A percentile compares a stretch with the other conserved stretches of the same genome.
Evolutionary conservation across 2,888 invertebrate species (phyloP).

Genomic region (Drosophila emarginata): DNA sequence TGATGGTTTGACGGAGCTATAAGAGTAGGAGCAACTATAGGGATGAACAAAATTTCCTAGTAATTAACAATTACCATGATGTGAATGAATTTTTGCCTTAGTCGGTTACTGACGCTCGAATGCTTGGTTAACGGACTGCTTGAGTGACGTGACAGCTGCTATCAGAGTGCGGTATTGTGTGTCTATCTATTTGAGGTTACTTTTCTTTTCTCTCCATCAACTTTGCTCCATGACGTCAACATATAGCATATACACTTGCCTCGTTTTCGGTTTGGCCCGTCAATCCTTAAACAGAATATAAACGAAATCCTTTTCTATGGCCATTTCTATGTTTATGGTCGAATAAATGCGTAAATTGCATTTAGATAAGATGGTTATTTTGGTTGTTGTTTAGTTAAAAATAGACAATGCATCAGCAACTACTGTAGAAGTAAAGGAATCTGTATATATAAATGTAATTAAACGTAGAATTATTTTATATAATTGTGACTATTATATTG

Average conservation of each 20-base stretch:
- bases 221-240: constrained; percentile 22
- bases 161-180: constrained; percentile 45
- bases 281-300: constrained; percentile 24
- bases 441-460: not conserved
- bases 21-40: not conserved
- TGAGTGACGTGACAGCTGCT: constrained; percentile 66
- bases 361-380: not conserved
- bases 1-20: not conserved
- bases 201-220: constrained; percentile 6
- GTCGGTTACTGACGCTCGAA: constrained; percentile 31
- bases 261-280: not conserved
- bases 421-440: not conserved
- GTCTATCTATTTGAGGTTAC: constrained; percentile 27
- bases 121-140: constrained; percentile 55
- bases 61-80: constrained; percentile 76
- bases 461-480: too few relatives aligned
- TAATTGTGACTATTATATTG: too few relatives aligned
- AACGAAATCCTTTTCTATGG: not conserved
- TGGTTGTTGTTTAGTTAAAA: not conserved
- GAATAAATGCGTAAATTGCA: constrained; percentile 57
- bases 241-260: constrained; percentile 21
- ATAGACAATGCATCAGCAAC: not conserved
- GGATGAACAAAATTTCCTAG: constrained; percentile 44
- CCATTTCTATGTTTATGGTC: constrained; percentile 44
- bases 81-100: constrained; percentile 42